Conservation (phyloP, 2,113 vertebrate genomes). For the Cinclus cinclus region DNA sequence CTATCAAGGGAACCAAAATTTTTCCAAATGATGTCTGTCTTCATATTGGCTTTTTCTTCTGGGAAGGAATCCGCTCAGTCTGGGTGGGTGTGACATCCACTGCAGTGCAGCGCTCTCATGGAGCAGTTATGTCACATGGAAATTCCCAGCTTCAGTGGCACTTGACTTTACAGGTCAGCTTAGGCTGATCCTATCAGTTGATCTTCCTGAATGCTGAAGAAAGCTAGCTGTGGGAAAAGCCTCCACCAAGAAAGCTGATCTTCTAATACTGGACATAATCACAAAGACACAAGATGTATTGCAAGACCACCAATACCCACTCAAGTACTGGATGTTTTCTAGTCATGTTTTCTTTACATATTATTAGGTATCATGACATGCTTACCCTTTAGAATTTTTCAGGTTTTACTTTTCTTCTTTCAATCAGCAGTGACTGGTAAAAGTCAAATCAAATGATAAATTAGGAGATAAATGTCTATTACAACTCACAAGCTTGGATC, state of each 20-base stretch:
- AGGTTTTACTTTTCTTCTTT: not conserved
- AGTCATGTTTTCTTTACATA: not conserved
- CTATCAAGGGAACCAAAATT: not conserved
- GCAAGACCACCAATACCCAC: not conserved
- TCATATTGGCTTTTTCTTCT: not conserved
- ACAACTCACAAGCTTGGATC: not conserved
- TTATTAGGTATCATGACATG: not conserved
- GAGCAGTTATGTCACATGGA: not conserved
- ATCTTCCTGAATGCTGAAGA: not conserved
- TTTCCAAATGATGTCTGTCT: not conserved
- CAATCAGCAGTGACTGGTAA: not conserved
- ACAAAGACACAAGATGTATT: not conserved
- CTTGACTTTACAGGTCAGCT: constrained; percentile 23
- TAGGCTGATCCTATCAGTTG: constrained; percentile 12
- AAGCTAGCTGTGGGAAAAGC: constrained; percentile 3
- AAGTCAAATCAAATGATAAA: not conserved
- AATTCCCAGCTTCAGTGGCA: not conserved
- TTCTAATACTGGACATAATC: not conserved
- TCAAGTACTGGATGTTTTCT: not conserved
- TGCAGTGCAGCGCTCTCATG: fast-evolving
- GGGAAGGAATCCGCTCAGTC: not conserved
- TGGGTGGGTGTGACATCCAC: not conserved
- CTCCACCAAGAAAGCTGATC: not conserved
- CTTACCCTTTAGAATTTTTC: not conserved
- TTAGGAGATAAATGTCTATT: not conserved